phyloP scores from a whole-genome alignment of 1,140 invertebrate species.

The Micrasema longulum region DNA sequence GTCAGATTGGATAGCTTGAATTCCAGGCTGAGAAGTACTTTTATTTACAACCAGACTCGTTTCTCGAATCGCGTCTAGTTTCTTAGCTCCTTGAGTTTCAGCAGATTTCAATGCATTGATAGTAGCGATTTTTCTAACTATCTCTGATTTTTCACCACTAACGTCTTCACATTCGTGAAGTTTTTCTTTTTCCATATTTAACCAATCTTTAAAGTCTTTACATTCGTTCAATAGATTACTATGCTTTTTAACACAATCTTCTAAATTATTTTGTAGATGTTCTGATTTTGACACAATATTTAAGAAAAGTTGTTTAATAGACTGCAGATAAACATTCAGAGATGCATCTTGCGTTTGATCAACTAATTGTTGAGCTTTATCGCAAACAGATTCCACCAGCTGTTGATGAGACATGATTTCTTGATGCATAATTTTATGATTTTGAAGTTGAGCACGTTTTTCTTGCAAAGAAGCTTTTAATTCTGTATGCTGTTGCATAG shows the following conservation, averaged over 20 bases:
- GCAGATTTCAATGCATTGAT: slow-evolving; percentile 77
- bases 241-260: slow-evolving; percentile 89
- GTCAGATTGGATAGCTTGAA: slow-evolving; percentile 79
- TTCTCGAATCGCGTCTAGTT: slow-evolving; percentile 77
- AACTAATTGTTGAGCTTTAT: slow-evolving; percentile 90
- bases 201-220: slow-evolving; percentile 83
- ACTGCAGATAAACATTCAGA: slow-evolving; percentile 86
- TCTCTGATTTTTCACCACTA: slow-evolving; percentile 84
- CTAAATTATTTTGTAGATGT: slow-evolving; percentile 85
- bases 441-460: slow-evolving; percentile 93
- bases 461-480: slow-evolving; percentile 92
- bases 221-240: slow-evolving; percentile 79
- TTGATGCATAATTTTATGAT: slow-evolving; percentile 94
- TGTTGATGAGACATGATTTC: slow-evolving; percentile 94
- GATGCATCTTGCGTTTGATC: slow-evolving; percentile 90
- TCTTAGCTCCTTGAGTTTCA: slow-evolving; percentile 77
- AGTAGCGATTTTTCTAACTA: slow-evolving; percentile 78
- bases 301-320: slow-evolving; percentile 90
- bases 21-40: slow-evolving; percentile 84
- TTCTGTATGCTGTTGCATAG: slow-evolving; percentile 92
- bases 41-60: slow-evolving; percentile 78
- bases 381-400: slow-evolving; percentile 90
- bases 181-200: slow-evolving; percentile 81
- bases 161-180: slow-evolving; percentile 81
- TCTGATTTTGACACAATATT: slow-evolving; percentile 90